Evolutionary conservation across 2,113 vertebrate species (phyloP).

Genomic region (Paratilapia polleni): DNA sequence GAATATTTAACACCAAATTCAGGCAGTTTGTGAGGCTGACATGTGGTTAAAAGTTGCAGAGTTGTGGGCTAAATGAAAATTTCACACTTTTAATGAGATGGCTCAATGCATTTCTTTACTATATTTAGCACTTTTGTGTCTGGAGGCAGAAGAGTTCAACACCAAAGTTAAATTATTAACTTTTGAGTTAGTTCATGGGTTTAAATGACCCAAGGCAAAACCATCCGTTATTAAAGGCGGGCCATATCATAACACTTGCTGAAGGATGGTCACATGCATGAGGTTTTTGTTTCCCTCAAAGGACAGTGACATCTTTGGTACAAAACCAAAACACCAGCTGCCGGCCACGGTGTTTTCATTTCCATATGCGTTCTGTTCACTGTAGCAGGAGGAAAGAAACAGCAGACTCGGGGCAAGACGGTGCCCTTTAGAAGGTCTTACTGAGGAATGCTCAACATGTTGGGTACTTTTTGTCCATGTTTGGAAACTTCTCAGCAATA

Average conservation of each 20-base stretch:
- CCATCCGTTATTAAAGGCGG: slow-evolving; percentile 27
- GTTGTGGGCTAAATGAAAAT: slow-evolving; percentile 32
- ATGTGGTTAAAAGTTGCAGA: slow-evolving; percentile 1
- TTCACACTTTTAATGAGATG: slow-evolving; percentile 48
- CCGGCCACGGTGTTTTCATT: slow-evolving; percentile 62
- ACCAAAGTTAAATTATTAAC: slow-evolving; percentile 49
- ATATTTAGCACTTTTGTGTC: slow-evolving; percentile 50
- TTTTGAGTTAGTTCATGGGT: slow-evolving; percentile 9
- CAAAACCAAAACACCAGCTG: slow-evolving; percentile 74
- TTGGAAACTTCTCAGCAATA: slow-evolving; percentile 54
- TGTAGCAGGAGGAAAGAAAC: slow-evolving; percentile 54
- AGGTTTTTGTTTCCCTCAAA: slow-evolving; percentile 59
- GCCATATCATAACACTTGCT: slow-evolving; percentile 37
- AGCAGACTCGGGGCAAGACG: slow-evolving; percentile 48
- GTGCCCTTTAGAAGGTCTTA: slow-evolving; percentile 64
- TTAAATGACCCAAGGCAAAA: slow-evolving; percentile 15
- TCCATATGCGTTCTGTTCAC: slow-evolving; percentile 44
- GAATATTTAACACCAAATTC: slow-evolving; percentile 42
- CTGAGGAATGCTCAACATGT: slow-evolving; percentile 70
- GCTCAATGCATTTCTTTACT: slow-evolving; percentile 31
- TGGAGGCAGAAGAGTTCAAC: slow-evolving; percentile 26
- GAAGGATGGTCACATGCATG: slow-evolving; percentile 50
- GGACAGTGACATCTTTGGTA: slow-evolving; percentile 61
- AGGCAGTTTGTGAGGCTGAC: not conserved
- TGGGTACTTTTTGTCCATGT: slow-evolving; percentile 66